Evolutionary conservation across 2,113 vertebrate species (phyloP).

Genomic region (Prionailurus viverrinus): DNA sequence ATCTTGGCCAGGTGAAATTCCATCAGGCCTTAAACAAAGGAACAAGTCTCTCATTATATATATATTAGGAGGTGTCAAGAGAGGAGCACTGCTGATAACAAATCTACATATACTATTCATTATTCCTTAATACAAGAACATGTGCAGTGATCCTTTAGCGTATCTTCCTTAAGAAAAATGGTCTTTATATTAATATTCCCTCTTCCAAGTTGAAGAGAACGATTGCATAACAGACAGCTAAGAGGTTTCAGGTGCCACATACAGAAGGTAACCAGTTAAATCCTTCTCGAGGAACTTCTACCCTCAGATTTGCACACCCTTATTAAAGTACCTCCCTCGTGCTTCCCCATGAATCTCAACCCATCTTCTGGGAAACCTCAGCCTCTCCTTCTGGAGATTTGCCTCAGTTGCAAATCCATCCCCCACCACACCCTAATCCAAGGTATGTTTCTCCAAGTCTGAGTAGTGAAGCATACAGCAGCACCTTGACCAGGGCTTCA

Average conservation of each 20-base stretch:
- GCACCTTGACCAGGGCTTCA: not conserved
- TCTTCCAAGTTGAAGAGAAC: not conserved
- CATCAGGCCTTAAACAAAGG: not conserved
- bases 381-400: not conserved
- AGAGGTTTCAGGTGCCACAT: not conserved
- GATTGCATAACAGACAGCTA: not conserved
- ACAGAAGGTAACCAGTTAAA: not conserved
- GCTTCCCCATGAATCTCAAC: not conserved
- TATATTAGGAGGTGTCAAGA: not conserved
- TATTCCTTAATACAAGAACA: not conserved
- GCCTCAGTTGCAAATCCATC: not conserved
- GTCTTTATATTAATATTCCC: not conserved
- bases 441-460: not conserved
- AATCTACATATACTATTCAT: not conserved
- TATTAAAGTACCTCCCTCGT: not conserved
- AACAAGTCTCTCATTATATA: not conserved
- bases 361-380: not conserved
- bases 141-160: not conserved
- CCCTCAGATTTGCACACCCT: not conserved
- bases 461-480: not conserved
- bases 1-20: not conserved
- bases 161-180: conserved; percentile 6
- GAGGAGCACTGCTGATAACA: conserved; percentile 18
- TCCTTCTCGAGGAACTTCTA: not conserved
- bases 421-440: not conserved